These are phyloP conservation scores for Brienomyrus brachyistius DNA, from an alignment of 2,113 vertebrate species.

Conservation along the genomic window DNA sequence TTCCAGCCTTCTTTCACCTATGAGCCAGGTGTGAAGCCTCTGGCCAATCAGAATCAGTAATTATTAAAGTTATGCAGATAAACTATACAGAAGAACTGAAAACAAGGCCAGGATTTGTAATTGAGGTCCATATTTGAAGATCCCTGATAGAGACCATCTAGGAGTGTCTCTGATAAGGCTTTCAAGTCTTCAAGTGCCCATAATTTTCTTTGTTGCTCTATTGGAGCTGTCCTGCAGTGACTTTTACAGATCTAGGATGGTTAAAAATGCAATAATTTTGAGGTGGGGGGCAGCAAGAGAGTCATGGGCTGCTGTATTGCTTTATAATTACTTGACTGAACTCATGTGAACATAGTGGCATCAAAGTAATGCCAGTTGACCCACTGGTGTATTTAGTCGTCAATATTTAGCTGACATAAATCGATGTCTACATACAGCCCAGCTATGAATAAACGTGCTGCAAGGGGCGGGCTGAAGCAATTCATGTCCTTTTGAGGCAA, in stretches of 20 bases:
- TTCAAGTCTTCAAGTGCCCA: background rate
- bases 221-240: background rate
- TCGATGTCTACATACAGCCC: conserved; percentile 43
- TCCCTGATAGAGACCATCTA: too few relatives aligned
- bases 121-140: background rate
- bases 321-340: conserved; percentile 22
- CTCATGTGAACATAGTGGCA: conserved; percentile 46
- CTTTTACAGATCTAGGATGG: background rate
- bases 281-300: conserved; percentile 50
- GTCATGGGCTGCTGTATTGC: conserved; percentile 42
- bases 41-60: too few relatives aligned
- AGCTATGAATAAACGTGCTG: conserved; percentile 53
- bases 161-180: background rate
- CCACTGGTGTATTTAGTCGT: conserved; percentile 47
- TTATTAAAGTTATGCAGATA: too few relatives aligned
- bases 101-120: background rate
- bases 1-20: too few relatives aligned
- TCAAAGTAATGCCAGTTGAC: conserved; percentile 39
- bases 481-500: background rate
- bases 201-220: background rate
- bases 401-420: conserved; percentile 50
- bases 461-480: conserved; percentile 47
- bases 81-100: too few relatives aligned
- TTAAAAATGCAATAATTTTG: conserved; percentile 34
- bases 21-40: too few relatives aligned